Percentiles rank a stretch among this genome's conserved stretches.
Conservation (phyloP, 2,888 invertebrate genomes). For the Apodemia zela region DNA sequence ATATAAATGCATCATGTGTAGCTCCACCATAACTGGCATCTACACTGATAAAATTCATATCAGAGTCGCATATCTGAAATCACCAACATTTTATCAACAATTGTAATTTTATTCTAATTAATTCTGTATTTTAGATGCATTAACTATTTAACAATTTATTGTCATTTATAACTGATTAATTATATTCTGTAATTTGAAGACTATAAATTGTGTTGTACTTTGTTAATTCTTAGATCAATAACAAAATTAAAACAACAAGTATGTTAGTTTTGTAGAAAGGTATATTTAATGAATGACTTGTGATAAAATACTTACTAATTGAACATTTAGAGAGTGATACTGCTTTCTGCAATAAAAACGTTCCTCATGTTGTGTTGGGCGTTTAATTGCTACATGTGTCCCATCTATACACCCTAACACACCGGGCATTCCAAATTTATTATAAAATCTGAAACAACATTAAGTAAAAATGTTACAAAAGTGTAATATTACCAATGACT, state of each 20-base stretch:
- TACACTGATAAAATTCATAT: conserved; percentile 20
- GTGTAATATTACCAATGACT: not conserved
- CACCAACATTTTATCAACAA: not conserved
- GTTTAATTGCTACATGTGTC: conserved; percentile 21
- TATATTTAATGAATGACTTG: conserved; percentile 4
- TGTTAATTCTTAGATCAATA: not conserved
- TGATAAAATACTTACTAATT: not conserved
- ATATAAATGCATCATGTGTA: conserved; percentile 16
- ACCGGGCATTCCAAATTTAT: conserved; percentile 19
- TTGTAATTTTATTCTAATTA: not conserved
- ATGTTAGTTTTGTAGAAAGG: not conserved
- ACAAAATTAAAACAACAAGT: not conserved
- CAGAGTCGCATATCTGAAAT: conserved; percentile 15
- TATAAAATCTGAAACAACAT: conserved; percentile 16
- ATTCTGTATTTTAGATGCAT: not conserved
- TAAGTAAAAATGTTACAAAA: not conserved
- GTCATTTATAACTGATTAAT: not conserved
- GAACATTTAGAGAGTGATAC: conserved; percentile 14
- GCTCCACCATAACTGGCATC: conserved; percentile 18
- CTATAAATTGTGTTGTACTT: not conserved
- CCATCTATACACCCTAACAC: conserved; percentile 24
- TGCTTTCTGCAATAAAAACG: conserved; percentile 18
- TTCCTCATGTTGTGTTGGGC: conserved; percentile 18
- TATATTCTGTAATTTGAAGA: not conserved
- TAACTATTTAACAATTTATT: not conserved